Evolutionary conservation across 2,113 vertebrate genomes (phyloP).

Genomic region (Colaptes auratus): DNA sequence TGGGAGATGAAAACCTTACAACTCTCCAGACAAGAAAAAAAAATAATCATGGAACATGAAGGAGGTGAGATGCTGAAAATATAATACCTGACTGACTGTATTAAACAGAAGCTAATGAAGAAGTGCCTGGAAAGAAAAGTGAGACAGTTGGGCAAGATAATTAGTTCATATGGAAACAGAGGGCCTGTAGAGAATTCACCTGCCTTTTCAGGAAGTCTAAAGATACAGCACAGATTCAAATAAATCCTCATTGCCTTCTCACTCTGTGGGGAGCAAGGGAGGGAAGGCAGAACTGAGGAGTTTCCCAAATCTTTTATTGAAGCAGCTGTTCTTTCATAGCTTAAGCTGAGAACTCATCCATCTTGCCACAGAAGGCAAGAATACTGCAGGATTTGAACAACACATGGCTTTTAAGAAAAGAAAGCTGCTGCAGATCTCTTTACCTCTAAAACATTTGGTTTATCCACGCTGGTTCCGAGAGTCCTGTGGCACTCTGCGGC

Average conservation of each 20-base stretch:
- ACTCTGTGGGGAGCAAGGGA: background rate
- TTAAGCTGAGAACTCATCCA: background rate
- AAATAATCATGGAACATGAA: background rate
- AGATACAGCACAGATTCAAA: background rate
- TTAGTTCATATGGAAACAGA: background rate
- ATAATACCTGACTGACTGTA: background rate
- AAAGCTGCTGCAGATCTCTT: background rate
- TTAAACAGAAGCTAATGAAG: background rate
- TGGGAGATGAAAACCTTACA: background rate
- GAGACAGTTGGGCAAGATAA: background rate
- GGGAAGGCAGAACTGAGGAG: background rate
- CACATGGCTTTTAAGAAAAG: background rate
- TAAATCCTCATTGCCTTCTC: background rate
- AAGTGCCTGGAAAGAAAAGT: background rate
- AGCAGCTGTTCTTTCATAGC: background rate
- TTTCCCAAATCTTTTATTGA: background rate
- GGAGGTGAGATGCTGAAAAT: background rate
- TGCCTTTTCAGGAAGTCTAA: background rate
- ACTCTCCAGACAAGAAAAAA: background rate
- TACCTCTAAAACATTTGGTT: background rate
- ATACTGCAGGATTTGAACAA: background rate
- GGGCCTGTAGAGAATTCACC: background rate
- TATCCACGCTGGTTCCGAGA: background rate
- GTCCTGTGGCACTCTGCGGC: background rate
- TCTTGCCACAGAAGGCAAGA: background rate